Evolutionary conservation across 2,888 invertebrate genomes (phyloP), one percentile per base, ranked within the genome.

Genomic region (Apotomis capreana): DNA sequence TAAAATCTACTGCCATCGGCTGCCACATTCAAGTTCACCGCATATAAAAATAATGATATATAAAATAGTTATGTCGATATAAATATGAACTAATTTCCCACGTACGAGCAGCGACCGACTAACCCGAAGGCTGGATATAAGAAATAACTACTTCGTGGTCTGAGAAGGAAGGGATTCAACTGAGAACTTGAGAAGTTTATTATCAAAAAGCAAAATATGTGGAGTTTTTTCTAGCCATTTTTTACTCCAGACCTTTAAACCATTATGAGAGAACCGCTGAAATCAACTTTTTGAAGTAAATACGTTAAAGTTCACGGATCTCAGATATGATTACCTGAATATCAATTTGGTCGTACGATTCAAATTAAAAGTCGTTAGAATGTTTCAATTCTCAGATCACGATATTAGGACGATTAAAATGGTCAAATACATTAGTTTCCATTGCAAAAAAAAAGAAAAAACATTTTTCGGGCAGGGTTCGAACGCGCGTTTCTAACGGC

Each of bases 11-110:
- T 54, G 12, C 12, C 15, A 62, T 70, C 63, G 52, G 59, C 70
- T 40, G 37, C 61, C 63, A n/a, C 65, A 52, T 46, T 49, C 60
- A n/a, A 70, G 51, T 15, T 51, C 37, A 62, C 36, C 46, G 51
- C 70, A 65, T 76, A 76, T 52, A 76, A 76, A 76, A 76, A 76
- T 76, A 76, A 76, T 74, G 64, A 59, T 69, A 68, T 73, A 61
- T 68, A 58, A 69, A 70, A 74, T 74, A 73, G 69, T 69, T 72
- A 69, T 62, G 63, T 73, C 55, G 62, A 13, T 57, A 58, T 70
- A 26, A 26, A 70, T 70, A 70, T 63, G 63, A 58, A 52, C 58
- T 58, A 67, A 51, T 57, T 13, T 62, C 44, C 61, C 49, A 51
- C 26, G 4, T 40, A 46, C 49, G 55, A 51, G 60, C 71, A 61